A percentile compares a stretch with the other conserved stretches of the same genome.
phyloP scores from a whole-genome alignment of 2,888 invertebrate species.

The Mycalesis mineus region DNA sequence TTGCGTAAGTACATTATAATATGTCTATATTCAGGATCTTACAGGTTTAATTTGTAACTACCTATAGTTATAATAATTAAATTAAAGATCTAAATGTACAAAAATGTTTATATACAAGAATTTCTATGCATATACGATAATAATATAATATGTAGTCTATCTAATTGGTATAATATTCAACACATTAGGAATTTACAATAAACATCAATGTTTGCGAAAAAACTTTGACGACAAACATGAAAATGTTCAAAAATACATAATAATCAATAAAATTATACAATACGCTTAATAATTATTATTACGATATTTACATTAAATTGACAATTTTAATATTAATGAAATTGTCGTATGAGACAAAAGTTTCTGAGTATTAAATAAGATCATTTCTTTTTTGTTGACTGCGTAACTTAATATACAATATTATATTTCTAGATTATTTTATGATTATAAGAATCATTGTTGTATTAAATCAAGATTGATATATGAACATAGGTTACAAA shows the following conservation, averaged over 20 bases:
- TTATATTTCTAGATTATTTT: background rate
- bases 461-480: too few relatives aligned
- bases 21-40: constrained; percentile 72
- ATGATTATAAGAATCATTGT: too few relatives aligned
- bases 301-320: constrained; percentile 31
- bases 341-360: constrained; percentile 16
- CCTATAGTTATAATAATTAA: constrained; percentile 66
- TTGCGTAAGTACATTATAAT: constrained; percentile 45
- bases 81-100: constrained; percentile 75
- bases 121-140: constrained; percentile 56
- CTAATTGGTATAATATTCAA: constrained; percentile 60
- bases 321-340: constrained; percentile 27
- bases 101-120: constrained; percentile 75
- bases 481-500: too few relatives aligned
- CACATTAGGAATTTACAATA: constrained; percentile 57
- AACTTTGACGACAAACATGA: constrained; percentile 28
- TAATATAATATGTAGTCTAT: constrained; percentile 40
- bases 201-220: constrained; percentile 35
- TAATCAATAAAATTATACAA: constrained; percentile 23
- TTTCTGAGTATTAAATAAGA: constrained; percentile 21
- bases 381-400: constrained; percentile 16
- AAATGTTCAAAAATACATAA: constrained; percentile 25
- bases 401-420: background rate
- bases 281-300: constrained; percentile 17
- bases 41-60: constrained; percentile 72